Conservation (phyloP, 2,888 invertebrate genomes). For the Galerucella calmariensis region DNA sequence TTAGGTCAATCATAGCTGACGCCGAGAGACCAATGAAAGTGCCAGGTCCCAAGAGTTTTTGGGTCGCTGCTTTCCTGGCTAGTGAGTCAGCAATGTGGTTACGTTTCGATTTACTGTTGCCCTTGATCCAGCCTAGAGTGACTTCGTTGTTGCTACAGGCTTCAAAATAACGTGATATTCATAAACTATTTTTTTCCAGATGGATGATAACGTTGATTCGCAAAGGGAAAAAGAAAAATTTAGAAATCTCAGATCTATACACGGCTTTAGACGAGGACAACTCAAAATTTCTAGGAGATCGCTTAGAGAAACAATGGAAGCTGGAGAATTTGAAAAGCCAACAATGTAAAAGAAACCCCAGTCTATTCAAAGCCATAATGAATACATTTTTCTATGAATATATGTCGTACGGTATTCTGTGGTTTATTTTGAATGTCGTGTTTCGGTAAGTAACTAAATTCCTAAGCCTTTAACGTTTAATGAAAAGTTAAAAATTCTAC, state of each 20-base stretch:
- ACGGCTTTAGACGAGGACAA: constrained; percentile 70
- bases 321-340: constrained; percentile 44
- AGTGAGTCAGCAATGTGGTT: no score
- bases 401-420: constrained; percentile 44
- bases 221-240: constrained; percentile 70
- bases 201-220: constrained; percentile 62
- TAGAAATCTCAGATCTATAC: constrained; percentile 74
- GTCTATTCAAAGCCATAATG: constrained; percentile 45
- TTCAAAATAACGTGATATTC: not conserved
- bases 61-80: no score
- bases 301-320: constrained; percentile 69
- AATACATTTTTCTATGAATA: constrained; percentile 47
- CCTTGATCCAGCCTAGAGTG: not conserved
- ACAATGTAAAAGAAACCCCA: constrained; percentile 42
- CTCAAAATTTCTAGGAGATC: constrained; percentile 73
- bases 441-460: constrained; percentile 44
- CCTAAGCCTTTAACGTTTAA: not conserved
- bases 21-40: no score
- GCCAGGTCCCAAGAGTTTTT: not conserved
- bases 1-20: no score
- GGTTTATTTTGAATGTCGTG: constrained; percentile 45
- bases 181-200: constrained; percentile 46
- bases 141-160: no score
- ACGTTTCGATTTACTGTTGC: no score
- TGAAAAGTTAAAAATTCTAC: not conserved